Evolutionary conservation across 2,888 invertebrate genomes (phyloP), one percentile per base, ranked within the genome.

Genomic region (Lasioglossum figueresi): DNA sequence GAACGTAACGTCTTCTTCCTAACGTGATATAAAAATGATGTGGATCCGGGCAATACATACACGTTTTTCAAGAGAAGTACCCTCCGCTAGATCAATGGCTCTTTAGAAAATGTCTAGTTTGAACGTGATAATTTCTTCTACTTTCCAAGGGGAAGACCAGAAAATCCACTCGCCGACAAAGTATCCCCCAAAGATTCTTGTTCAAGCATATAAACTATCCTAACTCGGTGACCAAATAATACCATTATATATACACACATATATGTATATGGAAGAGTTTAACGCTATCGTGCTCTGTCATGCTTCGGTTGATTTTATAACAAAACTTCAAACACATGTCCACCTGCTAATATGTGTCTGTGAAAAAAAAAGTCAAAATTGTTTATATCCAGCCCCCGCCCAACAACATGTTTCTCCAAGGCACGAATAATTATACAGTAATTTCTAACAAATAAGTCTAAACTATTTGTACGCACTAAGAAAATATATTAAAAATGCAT

Each of bases 351-450:
- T 71, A 52, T 72, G 27, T 73, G 63, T 83, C 79, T 88, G 88
- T 68, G 88, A 88, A 80, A 88, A 80, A 68, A 56, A 85, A 81
- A 77, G 27, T 45, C 40, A 77, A 86, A 68, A 34, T 77, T 43
- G 48, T 77, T 63, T 80, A 82, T 86, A 71, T 71, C 31, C 45
- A 43, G 40, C 19, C 81, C 12, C 52, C 23, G 34, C 71, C 34
- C 43, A 23, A 63, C 31, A 59, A 63, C 12, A 52, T 14, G 23
- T 48, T n/a, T 52, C 31, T 43, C 19, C 27, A 78, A 68, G 31
- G 19, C 23, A 68, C 27, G 52, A 68, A 74, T 4, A 19, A 56
- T n/a, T 56, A n/a, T n/a, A 74, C 23, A 45, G 23, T 79, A 66
- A 70, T 27, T 68, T 37, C 23, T 48, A 27, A 63, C 43, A 68